Evolutionary conservation across 2,888 invertebrate species (phyloP).

Genomic region (Platycnemis pennipes): DNA sequence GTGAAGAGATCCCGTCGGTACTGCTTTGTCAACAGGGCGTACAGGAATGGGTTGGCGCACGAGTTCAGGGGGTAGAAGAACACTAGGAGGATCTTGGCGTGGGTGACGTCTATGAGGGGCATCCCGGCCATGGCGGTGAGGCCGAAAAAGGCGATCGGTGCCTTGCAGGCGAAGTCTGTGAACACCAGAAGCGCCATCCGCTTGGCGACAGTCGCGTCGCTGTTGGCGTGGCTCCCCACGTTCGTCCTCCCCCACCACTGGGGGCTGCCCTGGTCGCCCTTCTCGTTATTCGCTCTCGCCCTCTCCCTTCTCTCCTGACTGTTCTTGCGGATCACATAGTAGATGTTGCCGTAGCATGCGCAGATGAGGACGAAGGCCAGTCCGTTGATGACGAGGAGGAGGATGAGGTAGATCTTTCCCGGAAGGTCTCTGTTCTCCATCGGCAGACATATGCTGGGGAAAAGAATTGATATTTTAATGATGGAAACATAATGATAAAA

Average conservation of each 20-base stretch:
- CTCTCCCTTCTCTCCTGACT: slow-evolving; percentile 69
- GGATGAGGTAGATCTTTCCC: slow-evolving; percentile 82
- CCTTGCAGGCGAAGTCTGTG: slow-evolving; percentile 84
- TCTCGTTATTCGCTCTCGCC: not conserved
- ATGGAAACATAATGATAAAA: not conserved
- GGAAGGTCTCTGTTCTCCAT: slow-evolving; percentile 81
- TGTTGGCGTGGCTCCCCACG: slow-evolving; percentile 31
- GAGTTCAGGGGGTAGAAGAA: slow-evolving; percentile 87
- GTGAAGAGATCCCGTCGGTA: slow-evolving; percentile 83
- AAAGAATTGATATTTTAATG: not conserved
- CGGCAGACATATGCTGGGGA: slow-evolving; percentile 84
- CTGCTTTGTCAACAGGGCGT: slow-evolving; percentile 85
- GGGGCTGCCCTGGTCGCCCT: slow-evolving; percentile 6
- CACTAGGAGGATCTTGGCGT: slow-evolving; percentile 82
- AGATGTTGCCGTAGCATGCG: slow-evolving; percentile 84
- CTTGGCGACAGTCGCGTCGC: slow-evolving; percentile 82
- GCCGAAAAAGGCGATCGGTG: slow-evolving; percentile 85
- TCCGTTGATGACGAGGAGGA: slow-evolving; percentile 83
- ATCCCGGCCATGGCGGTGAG: slow-evolving; percentile 84
- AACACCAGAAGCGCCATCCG: slow-evolving; percentile 85
- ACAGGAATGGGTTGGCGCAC: slow-evolving; percentile 86
- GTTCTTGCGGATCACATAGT: slow-evolving; percentile 80
- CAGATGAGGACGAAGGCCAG: slow-evolving; percentile 84
- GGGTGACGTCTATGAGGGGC: slow-evolving; percentile 82
- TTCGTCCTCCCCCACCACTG: slow-evolving; percentile 17